Base-by-base conservation (phyloP, 2,797 vertebrate genomes). In the Pteropus rufus region DNA sequence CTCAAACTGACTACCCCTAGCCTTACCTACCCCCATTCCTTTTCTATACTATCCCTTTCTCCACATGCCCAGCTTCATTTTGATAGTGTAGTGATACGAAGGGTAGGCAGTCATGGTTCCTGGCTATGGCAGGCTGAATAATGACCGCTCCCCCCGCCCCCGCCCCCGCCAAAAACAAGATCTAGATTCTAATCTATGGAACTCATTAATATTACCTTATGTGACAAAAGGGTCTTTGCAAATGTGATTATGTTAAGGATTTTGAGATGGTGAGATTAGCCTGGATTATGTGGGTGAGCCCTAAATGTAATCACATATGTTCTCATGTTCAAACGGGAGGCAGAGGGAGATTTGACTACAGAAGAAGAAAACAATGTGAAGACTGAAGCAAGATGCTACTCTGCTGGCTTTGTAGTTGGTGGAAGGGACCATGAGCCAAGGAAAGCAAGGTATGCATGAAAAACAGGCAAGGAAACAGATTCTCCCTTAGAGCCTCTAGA, bases 371-470 rank as follows among this genome's bases (percentile, higher is more conserved):
- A n/a, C 19, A 64, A 10, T n/a, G 41, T 19, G 44, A 52, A 84
- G 65, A 72, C 14, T 34, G 65, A 89, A 86, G 34, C 7, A 69
- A 81, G 34, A 46, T 14, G 56, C 7, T 72, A 29, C 11, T 36
- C 23, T 95, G 26, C 9, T 83, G 58, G 41, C 21, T 81, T 72
- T 92, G 54, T 80, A 67, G 65, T 70, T 49, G n/a, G 72, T 64
- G 19, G 34, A 62, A 94, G 69, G 34, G 34, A 26, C 76, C 79
- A 41, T 18, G 4, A 86, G 34, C 36, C 23, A 81, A 64, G 46
- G 54, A 64, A 41, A 65, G 7, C 16, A 75, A 73, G 24, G 58
- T 49, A 26, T 76, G n/a, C 19, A 67, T 36, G 14, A 34, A 81
- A 65, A 95, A 49, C 18, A 16, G 52, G 29, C 72, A 95, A 85